Conservation (phyloP, 2,888 invertebrate genomes). For the Nymphalis c-album region DNA sequence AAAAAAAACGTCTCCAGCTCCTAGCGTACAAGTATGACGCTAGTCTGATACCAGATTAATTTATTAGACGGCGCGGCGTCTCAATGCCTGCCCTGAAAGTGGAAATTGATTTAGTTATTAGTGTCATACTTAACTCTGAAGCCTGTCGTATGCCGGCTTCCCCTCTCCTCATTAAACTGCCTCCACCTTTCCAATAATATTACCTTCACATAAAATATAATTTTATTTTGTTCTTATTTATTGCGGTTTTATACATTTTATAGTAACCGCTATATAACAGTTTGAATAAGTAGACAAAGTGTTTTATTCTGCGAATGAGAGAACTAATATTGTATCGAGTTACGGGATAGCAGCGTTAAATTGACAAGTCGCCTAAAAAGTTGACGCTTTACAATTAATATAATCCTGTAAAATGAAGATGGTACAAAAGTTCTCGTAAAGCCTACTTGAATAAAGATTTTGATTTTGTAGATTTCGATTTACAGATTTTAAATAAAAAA, state of each 20-base stretch:
- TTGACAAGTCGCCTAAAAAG: too few relatives aligned
- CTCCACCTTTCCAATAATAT: constrained; percentile 18
- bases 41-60: constrained; percentile 73
- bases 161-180: constrained; percentile 25
- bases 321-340: too few relatives aligned
- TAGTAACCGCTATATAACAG: too few relatives aligned
- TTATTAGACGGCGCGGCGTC: constrained; percentile 42
- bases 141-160: constrained; percentile 25
- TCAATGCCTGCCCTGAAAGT: constrained; percentile 24
- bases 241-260: not conserved
- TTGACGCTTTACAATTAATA: too few relatives aligned
- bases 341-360: too few relatives aligned
- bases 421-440: too few relatives aligned
- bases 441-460: too few relatives aligned
- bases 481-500: too few relatives aligned
- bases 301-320: too few relatives aligned
- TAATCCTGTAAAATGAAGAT: too few relatives aligned
- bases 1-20: constrained; percentile 37
- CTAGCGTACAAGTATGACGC: constrained; percentile 57
- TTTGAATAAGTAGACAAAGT: too few relatives aligned
- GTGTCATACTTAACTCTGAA: constrained; percentile 32
- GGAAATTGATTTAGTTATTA: constrained; percentile 35
- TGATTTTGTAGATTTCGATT: too few relatives aligned
- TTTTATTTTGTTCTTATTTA: not conserved
- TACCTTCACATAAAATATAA: constrained; percentile 1